A percentile compares a stretch with the other conserved stretches of the same genome.
These are phyloP conservation scores for Venturia canescens DNA, from an alignment of 1,140 invertebrate species.

Conservation along the genomic window DNA sequence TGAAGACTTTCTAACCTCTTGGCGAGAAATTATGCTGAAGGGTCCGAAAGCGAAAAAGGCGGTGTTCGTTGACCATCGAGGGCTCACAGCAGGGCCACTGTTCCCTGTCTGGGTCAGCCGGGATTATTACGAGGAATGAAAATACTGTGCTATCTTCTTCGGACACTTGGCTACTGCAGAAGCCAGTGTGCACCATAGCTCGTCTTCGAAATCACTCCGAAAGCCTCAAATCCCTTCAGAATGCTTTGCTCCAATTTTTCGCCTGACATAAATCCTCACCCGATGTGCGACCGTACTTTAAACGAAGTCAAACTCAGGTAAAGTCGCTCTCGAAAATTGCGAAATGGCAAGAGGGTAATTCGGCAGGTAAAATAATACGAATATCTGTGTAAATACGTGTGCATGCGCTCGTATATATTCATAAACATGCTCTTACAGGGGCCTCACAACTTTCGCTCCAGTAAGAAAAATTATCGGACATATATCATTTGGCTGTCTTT, in stretches of 20 bases:
- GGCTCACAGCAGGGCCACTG: background rate
- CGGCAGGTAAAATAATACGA: constrained; percentile 39
- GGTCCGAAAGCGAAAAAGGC: background rate
- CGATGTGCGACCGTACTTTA: background rate
- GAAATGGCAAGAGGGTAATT: constrained; percentile 40
- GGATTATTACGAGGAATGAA: constrained; percentile 63
- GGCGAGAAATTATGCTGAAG: background rate
- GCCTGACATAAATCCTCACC: constrained; percentile 20
- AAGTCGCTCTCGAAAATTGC: constrained; percentile 9
- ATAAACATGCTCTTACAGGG: constrained; percentile 22
- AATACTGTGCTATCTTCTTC: constrained; percentile 57
- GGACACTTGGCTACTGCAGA: background rate
- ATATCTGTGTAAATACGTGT: background rate
- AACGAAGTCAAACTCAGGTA: background rate
- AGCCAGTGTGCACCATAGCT: background rate
- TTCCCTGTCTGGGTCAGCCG: constrained; percentile 39
- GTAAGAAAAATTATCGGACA: constrained; percentile 64
- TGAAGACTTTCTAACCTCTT: background rate
- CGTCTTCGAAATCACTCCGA: background rate
- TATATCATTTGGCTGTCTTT: constrained; percentile 59
- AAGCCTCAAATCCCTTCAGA: background rate
- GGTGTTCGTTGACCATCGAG: background rate
- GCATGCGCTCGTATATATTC: background rate
- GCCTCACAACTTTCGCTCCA: constrained; percentile 58
- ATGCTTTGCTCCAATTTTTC: constrained; percentile 53